Evolutionary conservation across 2,113 vertebrate species (phyloP).

Genomic region (Halichoeres trimaculatus): DNA sequence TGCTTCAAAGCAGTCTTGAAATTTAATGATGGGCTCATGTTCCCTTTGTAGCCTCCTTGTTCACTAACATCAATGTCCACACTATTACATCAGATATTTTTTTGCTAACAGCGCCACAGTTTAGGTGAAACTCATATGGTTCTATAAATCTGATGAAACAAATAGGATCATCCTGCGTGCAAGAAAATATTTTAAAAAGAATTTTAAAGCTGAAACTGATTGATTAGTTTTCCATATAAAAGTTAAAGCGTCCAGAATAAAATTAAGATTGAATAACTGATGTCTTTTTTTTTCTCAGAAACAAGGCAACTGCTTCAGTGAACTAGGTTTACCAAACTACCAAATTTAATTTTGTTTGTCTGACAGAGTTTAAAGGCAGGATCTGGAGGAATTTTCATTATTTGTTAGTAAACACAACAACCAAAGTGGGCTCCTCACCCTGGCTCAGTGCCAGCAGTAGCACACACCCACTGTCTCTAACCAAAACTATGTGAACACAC

Average conservation of each 20-base stretch:
- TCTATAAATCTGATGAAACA: not conserved
- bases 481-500: no score
- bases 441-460: no score
- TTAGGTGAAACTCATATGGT: not conserved
- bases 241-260: not conserved
- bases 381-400: no score
- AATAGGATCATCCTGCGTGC: not conserved
- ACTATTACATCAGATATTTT: not conserved
- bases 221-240: not conserved
- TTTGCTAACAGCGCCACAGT: not conserved
- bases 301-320: no score
- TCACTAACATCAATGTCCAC: conserved; percentile 7
- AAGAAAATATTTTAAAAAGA: not conserved
- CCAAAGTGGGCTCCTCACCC: no score
- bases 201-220: not conserved
- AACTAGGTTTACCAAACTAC: no score
- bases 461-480: no score
- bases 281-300: no score
- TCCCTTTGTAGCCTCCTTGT: conserved; percentile 19
- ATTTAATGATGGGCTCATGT: conserved; percentile 23
- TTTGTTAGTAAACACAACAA: no score
- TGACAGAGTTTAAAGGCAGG: no score
- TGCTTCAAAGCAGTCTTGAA: conserved; percentile 39
- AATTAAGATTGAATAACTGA: no score
- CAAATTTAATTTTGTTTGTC: no score